Conservation (phyloP, 1,140 invertebrate species). For the Aplysia californica region DNA sequence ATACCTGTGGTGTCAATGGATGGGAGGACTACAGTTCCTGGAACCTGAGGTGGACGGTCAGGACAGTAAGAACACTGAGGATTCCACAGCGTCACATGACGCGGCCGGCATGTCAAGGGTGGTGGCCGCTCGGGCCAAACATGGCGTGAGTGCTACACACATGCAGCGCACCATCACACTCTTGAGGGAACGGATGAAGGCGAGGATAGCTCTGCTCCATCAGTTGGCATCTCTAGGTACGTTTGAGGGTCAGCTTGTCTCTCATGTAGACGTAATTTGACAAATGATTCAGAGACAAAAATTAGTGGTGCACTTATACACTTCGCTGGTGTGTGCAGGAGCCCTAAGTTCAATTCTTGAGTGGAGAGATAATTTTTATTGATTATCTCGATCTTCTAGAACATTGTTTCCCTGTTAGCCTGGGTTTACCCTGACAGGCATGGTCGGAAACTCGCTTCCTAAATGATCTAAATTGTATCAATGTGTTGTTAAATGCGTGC, state of each 20-base stretch:
- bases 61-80: too few species aligned
- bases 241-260: conserved; percentile 48
- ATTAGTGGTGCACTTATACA: neutral
- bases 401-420: conserved; percentile 23
- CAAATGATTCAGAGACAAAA: neutral
- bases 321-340: neutral
- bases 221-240: conserved; percentile 81
- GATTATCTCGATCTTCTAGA: neutral
- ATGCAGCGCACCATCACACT: conserved; percentile 71
- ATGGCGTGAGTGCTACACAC: conserved; percentile 49
- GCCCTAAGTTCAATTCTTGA: neutral
- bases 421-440: too few species aligned
- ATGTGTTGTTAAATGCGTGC: too few species aligned
- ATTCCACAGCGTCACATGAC: conserved; percentile 43
- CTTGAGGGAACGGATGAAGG: conserved; percentile 78
- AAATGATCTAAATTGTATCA: too few species aligned
- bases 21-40: conserved; percentile 87
- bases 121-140: conserved; percentile 34
- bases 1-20: conserved; percentile 89
- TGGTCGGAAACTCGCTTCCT: too few species aligned
- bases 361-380: neutral
- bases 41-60: conserved; percentile 8
- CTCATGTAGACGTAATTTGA: neutral
- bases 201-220: conserved; percentile 79
- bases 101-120: conserved; percentile 1